phyloP scores from a whole-genome alignment of 2,888 invertebrate species.

The Apodemia duryi region DNA sequence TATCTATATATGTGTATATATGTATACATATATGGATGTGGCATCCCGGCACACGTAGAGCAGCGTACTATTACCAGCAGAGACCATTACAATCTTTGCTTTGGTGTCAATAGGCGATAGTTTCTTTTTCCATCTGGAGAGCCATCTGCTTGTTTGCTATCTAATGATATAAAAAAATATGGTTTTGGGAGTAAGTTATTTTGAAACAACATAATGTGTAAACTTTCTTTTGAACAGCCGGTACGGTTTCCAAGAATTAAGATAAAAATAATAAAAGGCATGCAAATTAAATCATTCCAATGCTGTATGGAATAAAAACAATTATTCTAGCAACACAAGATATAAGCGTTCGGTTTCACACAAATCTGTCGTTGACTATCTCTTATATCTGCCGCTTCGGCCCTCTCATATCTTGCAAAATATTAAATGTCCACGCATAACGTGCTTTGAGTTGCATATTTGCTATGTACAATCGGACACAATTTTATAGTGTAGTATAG shows the following conservation, averaged over 20 bases:
- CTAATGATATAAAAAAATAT: too few species aligned
- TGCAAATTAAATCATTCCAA: constrained; percentile 21
- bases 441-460: constrained; percentile 38
- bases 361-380: constrained; percentile 45
- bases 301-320: constrained; percentile 23
- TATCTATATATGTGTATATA: too few species aligned
- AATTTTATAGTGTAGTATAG: not conserved
- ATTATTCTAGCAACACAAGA: constrained; percentile 25
- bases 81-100: too few species aligned
- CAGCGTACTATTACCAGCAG: too few species aligned
- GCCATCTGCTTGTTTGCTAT: too few species aligned
- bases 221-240: not conserved
- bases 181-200: too few species aligned
- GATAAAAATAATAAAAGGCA: constrained; percentile 11
- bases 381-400: constrained; percentile 31
- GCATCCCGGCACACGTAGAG: too few species aligned
- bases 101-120: too few species aligned
- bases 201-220: too few species aligned
- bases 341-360: constrained; percentile 33
- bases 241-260: not conserved
- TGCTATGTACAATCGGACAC: constrained; percentile 35
- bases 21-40: too few species aligned
- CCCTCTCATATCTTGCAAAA: constrained; percentile 41
- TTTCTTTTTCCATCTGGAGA: too few species aligned
- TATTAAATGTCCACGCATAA: constrained; percentile 41